Conservation (phyloP, 2,888 invertebrate genomes). For the Pantelozetes paolii region DNA sequence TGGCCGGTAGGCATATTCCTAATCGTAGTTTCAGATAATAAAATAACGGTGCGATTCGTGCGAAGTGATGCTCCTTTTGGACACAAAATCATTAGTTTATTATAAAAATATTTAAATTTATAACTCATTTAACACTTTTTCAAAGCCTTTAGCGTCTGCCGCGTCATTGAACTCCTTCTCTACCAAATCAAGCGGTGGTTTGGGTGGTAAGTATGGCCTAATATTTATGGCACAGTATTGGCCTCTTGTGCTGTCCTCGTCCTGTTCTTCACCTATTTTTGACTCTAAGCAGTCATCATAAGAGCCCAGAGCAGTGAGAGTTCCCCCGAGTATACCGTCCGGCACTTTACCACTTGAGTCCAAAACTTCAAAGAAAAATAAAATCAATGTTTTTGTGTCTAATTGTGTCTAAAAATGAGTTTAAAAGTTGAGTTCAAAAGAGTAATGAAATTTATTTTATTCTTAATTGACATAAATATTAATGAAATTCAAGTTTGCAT, state of each 20-base stretch:
- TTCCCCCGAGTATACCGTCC: constrained; percentile 39
- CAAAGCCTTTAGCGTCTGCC: constrained; percentile 31
- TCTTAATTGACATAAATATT: too few species aligned
- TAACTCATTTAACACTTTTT: constrained; percentile 32
- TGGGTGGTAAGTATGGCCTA: constrained; percentile 40
- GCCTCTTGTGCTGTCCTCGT: constrained; percentile 20
- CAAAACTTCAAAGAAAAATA: constrained; percentile 18
- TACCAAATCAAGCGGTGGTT: constrained; percentile 23
- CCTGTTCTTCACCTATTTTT: constrained; percentile 4
- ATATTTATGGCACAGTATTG: constrained; percentile 39
- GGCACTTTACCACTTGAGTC: constrained; percentile 40
- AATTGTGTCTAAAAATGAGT: too few species aligned
- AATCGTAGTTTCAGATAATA: constrained; percentile 36
- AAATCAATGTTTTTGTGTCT: too few species aligned
- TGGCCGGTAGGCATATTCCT: constrained; percentile 40
- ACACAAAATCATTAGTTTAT: background rate
- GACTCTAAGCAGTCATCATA: constrained; percentile 40
- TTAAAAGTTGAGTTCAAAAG: too few species aligned
- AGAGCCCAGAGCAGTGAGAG: constrained; percentile 36
- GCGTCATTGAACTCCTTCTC: constrained; percentile 38
- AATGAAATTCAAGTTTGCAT: background rate
- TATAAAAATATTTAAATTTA: too few species aligned
- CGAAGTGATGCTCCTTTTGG: constrained; percentile 36
- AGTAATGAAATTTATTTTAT: too few species aligned
- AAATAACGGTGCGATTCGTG: constrained; percentile 36